Conservation (phyloP, 2,888 invertebrate genomes). For the Antitype chi region DNA sequence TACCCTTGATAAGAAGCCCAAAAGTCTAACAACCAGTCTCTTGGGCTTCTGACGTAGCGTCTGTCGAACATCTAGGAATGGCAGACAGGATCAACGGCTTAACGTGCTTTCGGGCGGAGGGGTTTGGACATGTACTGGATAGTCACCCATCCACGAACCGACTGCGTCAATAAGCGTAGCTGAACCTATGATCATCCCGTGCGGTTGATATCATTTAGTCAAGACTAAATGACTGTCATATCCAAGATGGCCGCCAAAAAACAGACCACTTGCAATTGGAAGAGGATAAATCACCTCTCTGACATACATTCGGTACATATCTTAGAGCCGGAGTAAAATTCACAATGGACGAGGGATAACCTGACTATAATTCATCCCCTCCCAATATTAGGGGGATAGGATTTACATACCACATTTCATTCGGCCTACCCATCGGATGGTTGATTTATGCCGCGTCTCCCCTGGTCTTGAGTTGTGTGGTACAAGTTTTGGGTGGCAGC, state of each 20-base stretch:
- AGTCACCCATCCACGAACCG: no score
- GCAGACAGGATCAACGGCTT: no score
- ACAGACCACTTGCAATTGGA: constrained; percentile 54
- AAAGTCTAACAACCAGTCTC: no score
- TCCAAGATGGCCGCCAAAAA: constrained; percentile 50
- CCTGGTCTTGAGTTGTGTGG: constrained; percentile 68
- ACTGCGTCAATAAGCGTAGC: no score
- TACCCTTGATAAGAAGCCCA: no score
- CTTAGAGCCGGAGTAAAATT: constrained; percentile 60
- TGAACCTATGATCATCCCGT: no score
- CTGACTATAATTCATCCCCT: constrained; percentile 77
- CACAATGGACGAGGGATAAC: constrained; percentile 77
- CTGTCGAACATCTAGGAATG: no score
- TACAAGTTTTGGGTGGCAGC: constrained; percentile 40
- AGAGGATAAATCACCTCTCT: constrained; percentile 60
- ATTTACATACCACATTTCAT: constrained; percentile 83
- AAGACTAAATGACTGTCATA: constrained; percentile 7
- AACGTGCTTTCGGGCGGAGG: no score
- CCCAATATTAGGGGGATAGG: constrained; percentile 77
- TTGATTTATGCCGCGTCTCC: constrained; percentile 80
- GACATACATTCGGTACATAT: constrained; percentile 61
- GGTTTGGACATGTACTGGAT: no score
- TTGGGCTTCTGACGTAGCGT: no score
- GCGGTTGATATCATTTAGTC: no score
- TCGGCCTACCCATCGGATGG: constrained; percentile 75